phyloP scores from a whole-genome alignment of 2,113 vertebrate species.

The Orycteropus afer region DNA sequence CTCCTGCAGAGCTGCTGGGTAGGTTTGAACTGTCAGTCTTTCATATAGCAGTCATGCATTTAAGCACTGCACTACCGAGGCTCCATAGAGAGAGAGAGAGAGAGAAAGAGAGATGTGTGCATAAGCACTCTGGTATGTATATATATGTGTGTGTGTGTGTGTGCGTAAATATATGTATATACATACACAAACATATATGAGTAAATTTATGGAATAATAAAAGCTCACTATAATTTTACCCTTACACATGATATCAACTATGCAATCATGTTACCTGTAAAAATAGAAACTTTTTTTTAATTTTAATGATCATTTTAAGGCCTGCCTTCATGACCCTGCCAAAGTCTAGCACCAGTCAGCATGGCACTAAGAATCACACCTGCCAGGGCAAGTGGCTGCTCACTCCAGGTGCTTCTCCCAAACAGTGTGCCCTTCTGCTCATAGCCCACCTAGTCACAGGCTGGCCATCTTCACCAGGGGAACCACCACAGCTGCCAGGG shows the following conservation, averaged over 20 bases:
- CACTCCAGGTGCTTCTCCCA: not conserved
- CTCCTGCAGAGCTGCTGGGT: too few species aligned
- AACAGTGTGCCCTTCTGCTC: rapidly evolving
- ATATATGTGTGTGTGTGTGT: too few species aligned
- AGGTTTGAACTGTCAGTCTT: too few species aligned
- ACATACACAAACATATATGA: too few species aligned
- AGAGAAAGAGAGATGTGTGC: too few species aligned
- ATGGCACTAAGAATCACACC: rapidly evolving
- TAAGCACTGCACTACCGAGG: too few species aligned
- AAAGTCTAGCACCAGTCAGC: not conserved
- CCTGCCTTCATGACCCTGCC: not conserved
- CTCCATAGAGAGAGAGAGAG: too few species aligned
- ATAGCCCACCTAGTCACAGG: not conserved
- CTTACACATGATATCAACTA: rapidly evolving
- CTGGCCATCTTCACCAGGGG: not conserved
- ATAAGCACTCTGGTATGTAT: too few species aligned
- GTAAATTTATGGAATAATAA: too few species aligned
- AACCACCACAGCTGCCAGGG: not conserved
- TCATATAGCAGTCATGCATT: too few species aligned
- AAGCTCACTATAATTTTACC: rapidly evolving
- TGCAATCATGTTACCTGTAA: rapidly evolving
- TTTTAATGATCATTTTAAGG: too few species aligned
- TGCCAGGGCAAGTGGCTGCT: rapidly evolving
- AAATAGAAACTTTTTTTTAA: not conserved
- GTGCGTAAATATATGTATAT: too few species aligned